phyloP scores from a whole-genome alignment of 2,888 invertebrate species.

The Hybos culiciformis region DNA sequence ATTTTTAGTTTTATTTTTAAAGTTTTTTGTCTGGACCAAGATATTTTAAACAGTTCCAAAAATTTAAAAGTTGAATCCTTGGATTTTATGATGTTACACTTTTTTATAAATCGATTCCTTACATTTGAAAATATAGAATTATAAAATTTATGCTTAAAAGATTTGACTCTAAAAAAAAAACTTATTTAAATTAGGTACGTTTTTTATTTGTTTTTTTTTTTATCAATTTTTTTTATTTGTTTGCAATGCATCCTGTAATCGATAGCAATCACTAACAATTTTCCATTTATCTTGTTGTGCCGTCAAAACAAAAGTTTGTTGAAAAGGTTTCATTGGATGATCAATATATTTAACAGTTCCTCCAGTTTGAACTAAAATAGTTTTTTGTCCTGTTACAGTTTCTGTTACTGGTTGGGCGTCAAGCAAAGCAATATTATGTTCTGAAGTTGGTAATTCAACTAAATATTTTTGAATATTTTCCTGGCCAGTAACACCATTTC shows the following conservation, averaged over 20 bases:
- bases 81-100: no score
- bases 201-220: no score
- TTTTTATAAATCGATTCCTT: no score
- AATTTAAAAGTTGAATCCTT: no score
- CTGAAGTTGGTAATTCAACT: slow-evolving; percentile 66
- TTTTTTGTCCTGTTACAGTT: slow-evolving; percentile 60
- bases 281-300: slow-evolving; percentile 87
- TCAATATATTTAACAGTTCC: slow-evolving; percentile 65
- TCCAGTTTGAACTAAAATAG: slow-evolving; percentile 69
- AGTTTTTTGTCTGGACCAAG: no score
- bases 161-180: no score
- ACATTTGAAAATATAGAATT: no score
- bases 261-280: slow-evolving; percentile 77
- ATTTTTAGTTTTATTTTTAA: no score
- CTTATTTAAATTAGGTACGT: no score
- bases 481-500: slow-evolving; percentile 67
- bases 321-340: slow-evolving; percentile 51
- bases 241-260: slow-evolving; percentile 48
- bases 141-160: no score
- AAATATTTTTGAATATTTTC: slow-evolving; percentile 76
- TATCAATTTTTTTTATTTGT: slow-evolving; percentile 3
- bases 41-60: no score
- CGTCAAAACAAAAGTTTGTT: slow-evolving; percentile 77
- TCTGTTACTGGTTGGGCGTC: slow-evolving; percentile 80
- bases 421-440: slow-evolving; percentile 60